A percentile compares a stretch with the other conserved stretches of the same genome.
Conservation (phyloP, 1,140 invertebrate genomes). For the Eueides isabella region DNA sequence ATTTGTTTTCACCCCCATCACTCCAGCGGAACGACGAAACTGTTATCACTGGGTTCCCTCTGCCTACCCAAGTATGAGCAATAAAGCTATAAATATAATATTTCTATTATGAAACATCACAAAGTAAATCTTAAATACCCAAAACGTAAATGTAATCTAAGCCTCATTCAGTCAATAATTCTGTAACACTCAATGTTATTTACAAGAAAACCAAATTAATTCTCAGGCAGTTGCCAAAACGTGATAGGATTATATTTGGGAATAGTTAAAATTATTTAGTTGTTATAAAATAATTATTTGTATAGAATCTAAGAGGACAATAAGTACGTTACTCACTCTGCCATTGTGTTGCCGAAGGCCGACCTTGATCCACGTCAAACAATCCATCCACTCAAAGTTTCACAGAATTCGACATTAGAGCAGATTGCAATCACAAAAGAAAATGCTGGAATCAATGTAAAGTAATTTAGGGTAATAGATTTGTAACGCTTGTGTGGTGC, state of each 20-base stretch:
- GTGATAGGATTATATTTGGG: background rate
- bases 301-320: background rate
- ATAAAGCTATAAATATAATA: no score
- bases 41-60: no score
- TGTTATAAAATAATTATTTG: conserved; percentile 4
- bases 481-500: background rate
- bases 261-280: background rate
- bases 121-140: background rate
- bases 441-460: conserved; percentile 15
- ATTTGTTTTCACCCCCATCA: no score
- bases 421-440: conserved; percentile 5
- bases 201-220: background rate
- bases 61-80: no score
- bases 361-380: conserved; percentile 15
- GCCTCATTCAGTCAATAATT: background rate
- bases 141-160: background rate
- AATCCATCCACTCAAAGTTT: conserved; percentile 16
- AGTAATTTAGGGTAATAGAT: conserved; percentile 15
- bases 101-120: no score
- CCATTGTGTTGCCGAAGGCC: conserved; percentile 1
- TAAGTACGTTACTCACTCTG: background rate
- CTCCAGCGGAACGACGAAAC: no score
- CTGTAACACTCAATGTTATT: background rate
- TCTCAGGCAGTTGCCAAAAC: background rate
- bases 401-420: conserved; percentile 8